Base-by-base conservation (phyloP, 2,113 vertebrate genomes). In the Lepus americanus region DNA sequence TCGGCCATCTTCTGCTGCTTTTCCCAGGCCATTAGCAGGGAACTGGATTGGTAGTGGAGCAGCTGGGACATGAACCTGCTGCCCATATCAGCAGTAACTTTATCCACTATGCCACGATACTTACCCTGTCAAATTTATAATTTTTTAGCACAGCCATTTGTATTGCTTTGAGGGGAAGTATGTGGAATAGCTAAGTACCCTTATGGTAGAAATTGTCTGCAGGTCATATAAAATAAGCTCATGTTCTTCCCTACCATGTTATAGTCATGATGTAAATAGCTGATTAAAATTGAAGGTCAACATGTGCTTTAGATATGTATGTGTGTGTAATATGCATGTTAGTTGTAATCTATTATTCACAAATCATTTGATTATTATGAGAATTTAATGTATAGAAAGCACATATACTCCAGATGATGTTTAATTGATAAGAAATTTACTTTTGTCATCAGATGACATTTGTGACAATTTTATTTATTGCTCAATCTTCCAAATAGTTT, bases 281-380 rank as follows among this genome's bases (percentile, higher is more conserved):
- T 84, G 36, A 64, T n/a, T 92, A 66, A 55, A 63, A 59, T 69
- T 27, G 9, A 10, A 36, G 53, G 77, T 33, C 25, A 11, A 44
- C 11, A 29, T 55, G 25, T 89, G n/a, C 14, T 91, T 85, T 67
- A 55, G 59, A 86, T 33, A 17, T 19, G 29, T 44, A 4, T 36
- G 6, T n/a, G 12, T 31, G 73, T 59, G 7, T 66, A 61, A 66
- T n/a, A 17, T 64, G 3, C 63, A 14, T 49, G 20, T 10, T 44
- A 53, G 13, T 22, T 88, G 7, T 44, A 72, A 67, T 70, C 5
- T 9, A 25, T 59, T 91, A 6, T 27, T 20, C 5, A 73, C 33
- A 64, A 73, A 59, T 81, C 25, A 88, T 82, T 84, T 95, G 44
- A 39, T 76, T 81, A 83, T 39, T 8, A 51, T 11, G 77, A 74